phyloP scores from a whole-genome alignment of 2,888 invertebrate species.

The Enchytraeus crypticus region DNA sequence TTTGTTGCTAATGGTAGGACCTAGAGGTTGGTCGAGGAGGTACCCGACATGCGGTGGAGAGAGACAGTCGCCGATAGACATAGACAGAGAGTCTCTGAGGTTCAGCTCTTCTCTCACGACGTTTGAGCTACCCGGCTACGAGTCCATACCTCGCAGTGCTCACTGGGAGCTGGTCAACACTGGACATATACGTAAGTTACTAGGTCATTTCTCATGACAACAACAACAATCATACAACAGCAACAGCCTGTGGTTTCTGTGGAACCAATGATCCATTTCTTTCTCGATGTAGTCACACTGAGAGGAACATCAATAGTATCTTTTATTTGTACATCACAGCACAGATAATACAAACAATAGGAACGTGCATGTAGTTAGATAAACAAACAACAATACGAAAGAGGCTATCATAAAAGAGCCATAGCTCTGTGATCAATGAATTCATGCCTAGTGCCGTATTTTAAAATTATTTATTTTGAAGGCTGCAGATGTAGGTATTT shows the following conservation, averaged over 20 bases:
- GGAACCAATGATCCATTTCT: not conserved
- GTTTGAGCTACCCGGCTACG: slow-evolving; percentile 22
- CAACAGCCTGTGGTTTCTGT: not conserved
- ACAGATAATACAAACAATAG: too few relatives aligned
- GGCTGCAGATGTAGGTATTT: too few relatives aligned
- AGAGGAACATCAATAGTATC: too few relatives aligned
- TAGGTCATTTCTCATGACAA: not conserved
- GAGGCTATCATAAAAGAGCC: too few relatives aligned
- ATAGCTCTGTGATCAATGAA: too few relatives aligned
- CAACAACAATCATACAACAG: not conserved
- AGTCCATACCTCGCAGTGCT: slow-evolving; percentile 20
- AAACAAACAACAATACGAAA: too few relatives aligned
- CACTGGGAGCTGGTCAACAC: slow-evolving; percentile 25
- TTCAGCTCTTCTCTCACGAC: slow-evolving; percentile 18
- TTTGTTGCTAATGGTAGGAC: too few relatives aligned
- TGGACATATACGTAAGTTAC: slow-evolving; percentile 17
- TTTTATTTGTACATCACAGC: too few relatives aligned
- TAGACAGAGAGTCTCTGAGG: slow-evolving; percentile 10
- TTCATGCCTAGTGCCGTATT: too few relatives aligned
- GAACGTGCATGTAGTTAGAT: too few relatives aligned
- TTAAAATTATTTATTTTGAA: too few relatives aligned
- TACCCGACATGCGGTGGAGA: slow-evolving; percentile 13
- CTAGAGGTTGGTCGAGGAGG: slow-evolving; percentile 7
- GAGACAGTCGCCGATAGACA: slow-evolving; percentile 20
- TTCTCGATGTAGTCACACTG: too few relatives aligned